Conservation (phyloP, 2,113 vertebrate species). For the Grus americana region DNA sequence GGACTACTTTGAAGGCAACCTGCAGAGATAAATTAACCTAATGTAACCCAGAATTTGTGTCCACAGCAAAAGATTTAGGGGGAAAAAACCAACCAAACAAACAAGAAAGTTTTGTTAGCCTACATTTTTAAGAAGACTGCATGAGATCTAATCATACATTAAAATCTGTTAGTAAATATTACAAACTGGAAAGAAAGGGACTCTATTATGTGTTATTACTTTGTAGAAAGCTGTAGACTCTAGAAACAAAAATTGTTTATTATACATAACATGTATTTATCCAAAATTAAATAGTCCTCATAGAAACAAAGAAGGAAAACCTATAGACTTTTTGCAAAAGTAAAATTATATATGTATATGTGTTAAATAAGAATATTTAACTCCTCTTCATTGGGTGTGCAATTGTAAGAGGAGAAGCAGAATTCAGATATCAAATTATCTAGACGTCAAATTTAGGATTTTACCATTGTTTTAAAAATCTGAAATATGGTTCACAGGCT, state of each 20-base stretch:
- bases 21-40: neutral
- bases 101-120: neutral
- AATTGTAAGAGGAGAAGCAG: neutral
- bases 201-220: neutral
- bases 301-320: neutral
- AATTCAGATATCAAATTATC: neutral
- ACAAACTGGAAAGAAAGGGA: neutral
- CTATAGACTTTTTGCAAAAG: neutral
- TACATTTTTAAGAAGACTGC: neutral
- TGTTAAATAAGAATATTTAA: neutral
- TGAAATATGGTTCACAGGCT: slow-evolving; percentile 6
- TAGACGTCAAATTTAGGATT: neutral
- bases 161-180: neutral
- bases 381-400: neutral
- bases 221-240: neutral
- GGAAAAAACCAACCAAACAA: neutral
- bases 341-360: neutral
- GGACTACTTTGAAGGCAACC: neutral
- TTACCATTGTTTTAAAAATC: neutral
- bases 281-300: neutral
- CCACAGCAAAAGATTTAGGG: neutral
- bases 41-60: neutral
- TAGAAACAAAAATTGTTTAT: neutral
- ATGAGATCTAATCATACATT: neutral
- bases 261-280: neutral